Base-by-base conservation (phyloP, 2,888 invertebrate genomes). In the Pandemis heparana region DNA sequence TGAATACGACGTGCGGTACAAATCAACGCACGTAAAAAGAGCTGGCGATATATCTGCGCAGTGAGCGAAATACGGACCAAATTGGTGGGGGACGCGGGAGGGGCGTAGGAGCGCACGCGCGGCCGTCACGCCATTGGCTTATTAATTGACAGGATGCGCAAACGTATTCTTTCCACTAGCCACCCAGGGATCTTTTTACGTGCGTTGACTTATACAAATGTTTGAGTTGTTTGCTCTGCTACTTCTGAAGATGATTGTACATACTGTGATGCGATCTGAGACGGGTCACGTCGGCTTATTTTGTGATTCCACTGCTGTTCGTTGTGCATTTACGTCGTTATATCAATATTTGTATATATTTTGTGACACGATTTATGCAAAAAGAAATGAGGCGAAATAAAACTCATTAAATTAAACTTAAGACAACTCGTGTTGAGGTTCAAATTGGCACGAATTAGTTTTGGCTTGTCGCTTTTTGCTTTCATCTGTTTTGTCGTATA, bases 311-410 rank as follows among this genome's bases (percentile, higher is more conserved):
- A 5, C 23, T 56, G 23, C 56, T 23, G 56, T 56, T 56, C 76
- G 75, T 78, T 76, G 77, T 82, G 83, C 83, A 82, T 84, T 85
- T 82, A 82, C 32, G 64, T 80, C 74, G 56, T 82, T 81, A 81
- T 78, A 80, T 77, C 63, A 75, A 71, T 38, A 71, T 53, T 1
- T 53, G 9, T 46, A 10, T 18, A 70, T 79, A 76, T 79, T 77
- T 78, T 75, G 70, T 75, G 72, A 64, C 56, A 56, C 56, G 56
- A 53, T 23, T 12, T 23, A 56, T 23, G 56, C 23, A 56, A 56
- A 56, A 56, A 56, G 56, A 23, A 56, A 56, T 56, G 12, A 56
- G 12, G 10, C 23, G 56, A 56, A 56, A 56, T 12, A 23, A 56
- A 56, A 10, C 10, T 56, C 3, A 4, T 56, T 56, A 5, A 53